phyloP scores from a whole-genome alignment of 2,888 invertebrate species.

The Scaptomyza parva region DNA sequence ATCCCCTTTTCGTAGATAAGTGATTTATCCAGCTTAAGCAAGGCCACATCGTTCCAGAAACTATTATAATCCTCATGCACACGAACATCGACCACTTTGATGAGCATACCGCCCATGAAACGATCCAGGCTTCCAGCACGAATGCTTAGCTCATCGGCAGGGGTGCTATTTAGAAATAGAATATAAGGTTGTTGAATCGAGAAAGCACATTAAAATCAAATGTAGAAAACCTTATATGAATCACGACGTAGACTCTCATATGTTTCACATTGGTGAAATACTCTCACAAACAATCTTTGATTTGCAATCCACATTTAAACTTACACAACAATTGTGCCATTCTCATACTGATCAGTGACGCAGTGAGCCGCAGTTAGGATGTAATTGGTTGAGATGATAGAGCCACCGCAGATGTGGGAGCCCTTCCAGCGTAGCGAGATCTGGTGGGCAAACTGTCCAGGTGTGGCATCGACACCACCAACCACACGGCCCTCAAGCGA shows the following conservation, averaged over 20 bases:
- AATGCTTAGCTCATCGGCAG: conserved; percentile 61
- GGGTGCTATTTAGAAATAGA: conserved; percentile 22
- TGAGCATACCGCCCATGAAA: conserved; percentile 71
- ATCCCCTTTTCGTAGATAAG: conserved; percentile 62
- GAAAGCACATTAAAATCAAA: no score
- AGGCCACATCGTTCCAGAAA: conserved; percentile 72
- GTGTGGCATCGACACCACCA: conserved; percentile 77
- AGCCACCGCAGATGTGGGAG: conserved; percentile 74
- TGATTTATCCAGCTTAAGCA: conserved; percentile 57
- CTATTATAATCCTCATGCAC: conserved; percentile 69
- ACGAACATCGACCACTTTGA: conserved; percentile 61
- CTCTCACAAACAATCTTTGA: no score
- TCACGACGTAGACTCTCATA: no score
- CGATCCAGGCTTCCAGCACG: conserved; percentile 77
- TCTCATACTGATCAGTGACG: conserved; percentile 39
- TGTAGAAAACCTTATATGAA: no score
- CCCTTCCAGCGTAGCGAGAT: conserved; percentile 70
- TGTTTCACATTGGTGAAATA: no score
- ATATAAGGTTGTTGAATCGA: background rate
- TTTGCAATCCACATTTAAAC: no score
- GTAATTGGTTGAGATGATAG: conserved; percentile 56
- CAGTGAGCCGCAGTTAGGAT: conserved; percentile 77
- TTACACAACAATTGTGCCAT: conserved; percentile 47
- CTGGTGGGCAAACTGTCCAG: conserved; percentile 82
- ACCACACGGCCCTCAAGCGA: conserved; percentile 64